These are phyloP conservation scores for Prietella phreatophila DNA, from an alignment of 2,113 vertebrate species.

Conservation along the genomic window DNA sequence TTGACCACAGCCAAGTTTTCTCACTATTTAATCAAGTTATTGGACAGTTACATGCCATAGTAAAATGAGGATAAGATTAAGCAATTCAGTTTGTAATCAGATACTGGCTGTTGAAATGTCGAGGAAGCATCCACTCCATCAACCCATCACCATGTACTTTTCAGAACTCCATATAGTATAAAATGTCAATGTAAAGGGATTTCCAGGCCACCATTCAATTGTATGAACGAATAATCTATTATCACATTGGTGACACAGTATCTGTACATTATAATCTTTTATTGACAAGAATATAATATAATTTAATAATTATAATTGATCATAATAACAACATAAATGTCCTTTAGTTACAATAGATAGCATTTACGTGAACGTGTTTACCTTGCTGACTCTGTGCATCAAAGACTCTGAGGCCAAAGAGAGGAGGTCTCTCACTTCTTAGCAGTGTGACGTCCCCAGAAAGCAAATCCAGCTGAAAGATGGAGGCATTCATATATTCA, in stretches of 20 bases:
- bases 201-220: background rate
- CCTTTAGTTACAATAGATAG: background rate
- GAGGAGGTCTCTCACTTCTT: conserved; percentile 87
- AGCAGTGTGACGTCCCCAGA: conserved; percentile 84
- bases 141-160: background rate
- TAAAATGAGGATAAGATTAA: background rate
- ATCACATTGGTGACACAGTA: background rate
- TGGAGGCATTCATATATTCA: conserved; percentile 97
- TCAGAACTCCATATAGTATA: background rate
- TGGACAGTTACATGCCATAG: background rate
- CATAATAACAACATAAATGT: background rate
- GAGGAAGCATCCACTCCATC: background rate
- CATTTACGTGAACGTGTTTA: conserved; percentile 57
- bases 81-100: background rate
- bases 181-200: background rate
- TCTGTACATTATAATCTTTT: background rate
- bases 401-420: conserved; percentile 93
- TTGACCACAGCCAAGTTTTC: background rate
- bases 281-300: background rate
- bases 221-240: background rate
- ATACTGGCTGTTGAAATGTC: background rate
- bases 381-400: conserved; percentile 94
- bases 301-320: background rate
- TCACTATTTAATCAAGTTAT: background rate
- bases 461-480: conserved; percentile 92